Conservation (phyloP, 2,888 invertebrate species). For the Philhelius pedissequus region DNA sequence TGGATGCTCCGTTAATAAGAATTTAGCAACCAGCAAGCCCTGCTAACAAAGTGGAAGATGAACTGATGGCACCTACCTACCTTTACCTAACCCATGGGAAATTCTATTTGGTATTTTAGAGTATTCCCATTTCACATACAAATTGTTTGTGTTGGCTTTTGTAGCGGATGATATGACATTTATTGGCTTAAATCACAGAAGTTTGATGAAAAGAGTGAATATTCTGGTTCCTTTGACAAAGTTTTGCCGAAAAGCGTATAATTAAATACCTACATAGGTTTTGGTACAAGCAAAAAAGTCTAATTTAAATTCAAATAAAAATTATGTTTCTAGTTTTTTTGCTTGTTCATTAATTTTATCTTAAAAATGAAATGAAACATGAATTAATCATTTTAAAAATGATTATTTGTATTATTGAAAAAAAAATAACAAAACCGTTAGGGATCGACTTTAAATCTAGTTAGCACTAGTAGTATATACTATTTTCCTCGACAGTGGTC, state of each 20-base stretch:
- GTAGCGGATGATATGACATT: conserved; percentile 3
- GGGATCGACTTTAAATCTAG: too few relatives aligned
- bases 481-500: too few relatives aligned
- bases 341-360: too few relatives aligned
- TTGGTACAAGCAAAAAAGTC: too few relatives aligned
- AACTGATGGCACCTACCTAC: neutral
- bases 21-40: neutral
- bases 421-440: too few relatives aligned
- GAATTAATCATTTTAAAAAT: too few relatives aligned
- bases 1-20: neutral
- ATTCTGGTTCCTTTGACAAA: neutral
- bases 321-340: too few relatives aligned
- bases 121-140: neutral
- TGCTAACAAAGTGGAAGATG: neutral
- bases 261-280: neutral
- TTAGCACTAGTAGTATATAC: too few relatives aligned
- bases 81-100: neutral
- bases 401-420: too few relatives aligned
- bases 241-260: neutral
- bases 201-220: neutral
- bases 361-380: too few relatives aligned
- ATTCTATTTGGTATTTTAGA: neutral
- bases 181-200: neutral
- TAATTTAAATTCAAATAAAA: too few relatives aligned
- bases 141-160: neutral